These are phyloP conservation scores for Paramormyrops kingsleyae DNA, from an alignment of 2,113 vertebrate genomes.

Conservation along the genomic window DNA sequence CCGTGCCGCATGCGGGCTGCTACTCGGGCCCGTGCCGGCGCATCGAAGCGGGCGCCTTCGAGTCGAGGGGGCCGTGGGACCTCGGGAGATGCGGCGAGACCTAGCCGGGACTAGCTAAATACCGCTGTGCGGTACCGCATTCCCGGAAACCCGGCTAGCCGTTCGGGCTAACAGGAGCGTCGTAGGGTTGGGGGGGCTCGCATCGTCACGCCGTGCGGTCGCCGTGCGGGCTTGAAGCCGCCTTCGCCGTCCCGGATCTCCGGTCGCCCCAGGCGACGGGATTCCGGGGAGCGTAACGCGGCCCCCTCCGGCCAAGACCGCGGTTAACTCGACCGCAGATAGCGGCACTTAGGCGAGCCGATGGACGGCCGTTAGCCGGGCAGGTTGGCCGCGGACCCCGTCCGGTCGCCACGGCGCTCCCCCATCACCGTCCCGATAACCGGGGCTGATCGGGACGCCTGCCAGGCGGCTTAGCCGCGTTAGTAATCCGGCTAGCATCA, in stretches of 20 bases:
- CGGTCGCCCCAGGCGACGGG: background rate
- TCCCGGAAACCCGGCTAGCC: background rate
- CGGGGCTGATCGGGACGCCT: background rate
- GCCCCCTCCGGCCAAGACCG: background rate
- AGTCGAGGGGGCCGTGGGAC: background rate
- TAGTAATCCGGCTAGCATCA: background rate
- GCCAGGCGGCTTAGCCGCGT: background rate
- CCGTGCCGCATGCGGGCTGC: background rate
- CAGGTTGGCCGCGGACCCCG: background rate
- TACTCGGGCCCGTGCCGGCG: background rate
- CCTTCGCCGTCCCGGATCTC: background rate
- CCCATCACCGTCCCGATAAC: background rate
- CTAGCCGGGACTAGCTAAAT: background rate
- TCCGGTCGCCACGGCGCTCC: background rate
- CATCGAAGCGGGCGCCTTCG: background rate
- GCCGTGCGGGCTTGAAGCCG: background rate
- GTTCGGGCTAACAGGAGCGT: background rate
- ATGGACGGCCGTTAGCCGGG: background rate
- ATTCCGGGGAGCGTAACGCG: background rate
- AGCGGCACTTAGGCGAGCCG: background rate
- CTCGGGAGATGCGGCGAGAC: background rate
- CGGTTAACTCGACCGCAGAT: background rate
- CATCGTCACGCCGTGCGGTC: background rate
- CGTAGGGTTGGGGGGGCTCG: background rate
- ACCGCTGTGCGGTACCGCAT: background rate